phyloP scores from a whole-genome alignment of 2,888 invertebrate genomes.

The Aquatica leii region DNA sequence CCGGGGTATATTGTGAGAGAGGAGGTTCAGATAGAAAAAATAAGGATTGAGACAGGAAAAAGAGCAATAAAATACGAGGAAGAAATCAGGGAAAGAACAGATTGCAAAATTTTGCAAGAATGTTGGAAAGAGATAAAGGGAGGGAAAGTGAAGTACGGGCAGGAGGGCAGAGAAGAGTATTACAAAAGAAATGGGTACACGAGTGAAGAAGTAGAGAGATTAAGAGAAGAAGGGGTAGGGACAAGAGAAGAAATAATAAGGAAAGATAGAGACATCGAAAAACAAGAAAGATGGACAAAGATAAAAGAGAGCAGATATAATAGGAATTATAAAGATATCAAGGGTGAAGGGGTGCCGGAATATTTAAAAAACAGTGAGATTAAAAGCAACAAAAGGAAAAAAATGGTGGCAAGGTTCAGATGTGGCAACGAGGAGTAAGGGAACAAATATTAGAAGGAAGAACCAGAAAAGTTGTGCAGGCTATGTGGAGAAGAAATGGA shows the following conservation, averaged over 20 bases:
- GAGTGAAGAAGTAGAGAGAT: not conserved
- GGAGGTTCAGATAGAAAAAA: not conserved
- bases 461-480: too few relatives aligned
- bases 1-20: too few relatives aligned
- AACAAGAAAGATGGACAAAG: not conserved
- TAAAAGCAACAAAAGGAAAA: too few relatives aligned
- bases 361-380: too few relatives aligned
- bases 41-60: not conserved
- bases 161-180: not conserved
- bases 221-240: not conserved
- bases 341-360: too few relatives aligned
- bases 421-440: not conserved
- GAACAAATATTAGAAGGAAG: too few relatives aligned
- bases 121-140: too few relatives aligned
- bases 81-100: not conserved
- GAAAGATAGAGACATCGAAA: not conserved
- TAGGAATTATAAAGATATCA: too few relatives aligned
- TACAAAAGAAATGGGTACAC: not conserved
- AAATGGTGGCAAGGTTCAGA: not conserved
- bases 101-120: too few relatives aligned
- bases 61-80: not conserved
- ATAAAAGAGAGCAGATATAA: too few relatives aligned
- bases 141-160: too few relatives aligned
- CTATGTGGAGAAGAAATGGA: too few relatives aligned
- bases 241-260: not conserved